phyloP scores from a whole-genome alignment of 2,797 vertebrate genomes.

The Pithecia hirsuta region DNA sequence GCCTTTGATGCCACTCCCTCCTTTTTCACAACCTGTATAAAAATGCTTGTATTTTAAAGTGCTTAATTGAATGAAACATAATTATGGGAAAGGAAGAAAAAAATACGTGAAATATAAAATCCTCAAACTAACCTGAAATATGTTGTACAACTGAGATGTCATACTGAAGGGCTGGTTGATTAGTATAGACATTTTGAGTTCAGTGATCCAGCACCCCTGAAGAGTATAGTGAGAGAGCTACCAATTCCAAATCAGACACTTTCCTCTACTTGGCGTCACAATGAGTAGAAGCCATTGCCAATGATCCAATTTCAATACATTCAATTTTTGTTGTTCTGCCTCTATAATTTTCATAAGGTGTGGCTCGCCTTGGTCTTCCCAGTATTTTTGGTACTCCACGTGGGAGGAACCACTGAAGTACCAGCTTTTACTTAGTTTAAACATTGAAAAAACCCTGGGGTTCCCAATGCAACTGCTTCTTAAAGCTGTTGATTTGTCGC shows the following conservation, averaged over 20 bases:
- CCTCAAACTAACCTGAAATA: neutral
- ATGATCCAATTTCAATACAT: neutral
- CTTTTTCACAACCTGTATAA: neutral
- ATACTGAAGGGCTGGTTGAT: neutral
- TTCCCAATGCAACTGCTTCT: conserved; percentile 53
- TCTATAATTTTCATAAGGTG: neutral
- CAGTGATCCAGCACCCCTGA: neutral
- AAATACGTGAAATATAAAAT: conserved; percentile 5
- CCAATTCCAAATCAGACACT: neutral
- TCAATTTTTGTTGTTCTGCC: neutral
- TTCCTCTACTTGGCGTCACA: neutral
- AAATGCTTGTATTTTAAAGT: neutral
- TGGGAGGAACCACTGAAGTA: neutral
- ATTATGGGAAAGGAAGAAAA: neutral
- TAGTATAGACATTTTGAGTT: conserved; percentile 26
- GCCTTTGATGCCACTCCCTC: neutral
- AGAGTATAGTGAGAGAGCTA: neutral
- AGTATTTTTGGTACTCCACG: neutral
- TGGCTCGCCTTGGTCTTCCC: neutral
- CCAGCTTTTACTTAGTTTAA: neutral
- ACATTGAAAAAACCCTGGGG: neutral
- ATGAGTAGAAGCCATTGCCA: neutral
- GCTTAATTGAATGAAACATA: neutral
- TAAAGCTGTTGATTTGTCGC: conserved; percentile 40
- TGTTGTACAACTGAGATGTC: conserved; percentile 26